Percentiles rank a stretch among this genome's conserved stretches.
These are phyloP conservation scores for Plectus sambesii DNA, from an alignment of 1,140 invertebrate genomes.

Conservation along the genomic window DNA sequence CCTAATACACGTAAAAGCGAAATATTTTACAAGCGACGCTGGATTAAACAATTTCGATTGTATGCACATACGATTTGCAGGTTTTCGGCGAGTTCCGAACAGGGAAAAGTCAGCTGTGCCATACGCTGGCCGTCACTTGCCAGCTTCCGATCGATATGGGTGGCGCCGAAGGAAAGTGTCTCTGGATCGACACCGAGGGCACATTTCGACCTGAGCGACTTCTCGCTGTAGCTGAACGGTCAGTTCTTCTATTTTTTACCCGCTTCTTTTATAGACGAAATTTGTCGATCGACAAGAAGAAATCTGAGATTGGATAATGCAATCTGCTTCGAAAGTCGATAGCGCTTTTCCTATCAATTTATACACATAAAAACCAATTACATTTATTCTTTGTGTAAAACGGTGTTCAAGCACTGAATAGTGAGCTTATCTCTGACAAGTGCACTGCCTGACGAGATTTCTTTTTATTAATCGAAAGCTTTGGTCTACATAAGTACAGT, in stretches of 20 bases:
- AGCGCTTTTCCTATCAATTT: too few relatives aligned
- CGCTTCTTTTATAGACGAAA: neutral
- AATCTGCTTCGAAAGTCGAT: too few relatives aligned
- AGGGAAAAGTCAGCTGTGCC: constrained; percentile 94
- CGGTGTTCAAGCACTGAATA: too few relatives aligned
- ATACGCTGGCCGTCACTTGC: constrained; percentile 92
- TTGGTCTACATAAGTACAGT: too few relatives aligned
- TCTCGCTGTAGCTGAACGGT: constrained; percentile 52
- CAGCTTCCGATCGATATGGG: constrained; percentile 88
- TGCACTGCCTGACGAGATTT: too few relatives aligned
- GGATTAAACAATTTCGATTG: neutral
- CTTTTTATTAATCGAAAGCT: too few relatives aligned
- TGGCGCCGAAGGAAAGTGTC: constrained; percentile 94
- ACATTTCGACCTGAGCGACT: constrained; percentile 66
- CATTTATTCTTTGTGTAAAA: too few relatives aligned
- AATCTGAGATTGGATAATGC: too few relatives aligned
- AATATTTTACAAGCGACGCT: too few relatives aligned
- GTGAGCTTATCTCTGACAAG: too few relatives aligned
- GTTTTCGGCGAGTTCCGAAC: constrained; percentile 97
- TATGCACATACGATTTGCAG: constrained; percentile 25
- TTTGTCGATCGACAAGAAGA: neutral
- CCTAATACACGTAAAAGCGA: too few relatives aligned
- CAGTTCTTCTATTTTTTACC: constrained; percentile 7
- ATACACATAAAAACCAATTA: too few relatives aligned
- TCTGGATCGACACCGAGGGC: constrained; percentile 96